phyloP scores from a whole-genome alignment of 2,888 invertebrate species.

The Cantharis flavilabris region DNA sequence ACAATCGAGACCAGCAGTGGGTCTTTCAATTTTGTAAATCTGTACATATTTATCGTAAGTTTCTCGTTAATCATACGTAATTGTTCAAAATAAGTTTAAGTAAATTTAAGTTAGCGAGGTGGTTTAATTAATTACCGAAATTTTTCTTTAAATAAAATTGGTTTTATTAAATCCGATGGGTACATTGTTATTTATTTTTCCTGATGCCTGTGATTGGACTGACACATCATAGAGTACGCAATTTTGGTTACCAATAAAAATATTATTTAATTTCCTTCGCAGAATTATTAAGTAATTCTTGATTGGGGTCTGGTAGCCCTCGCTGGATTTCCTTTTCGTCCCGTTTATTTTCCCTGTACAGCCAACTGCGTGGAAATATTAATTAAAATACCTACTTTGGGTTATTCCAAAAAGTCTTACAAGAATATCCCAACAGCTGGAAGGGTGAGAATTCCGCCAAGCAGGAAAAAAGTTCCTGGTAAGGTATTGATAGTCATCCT shows the following conservation, averaged over 20 bases:
- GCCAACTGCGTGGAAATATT: background rate
- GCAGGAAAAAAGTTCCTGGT: slow-evolving; percentile 47
- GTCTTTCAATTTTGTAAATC: background rate
- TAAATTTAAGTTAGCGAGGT: background rate
- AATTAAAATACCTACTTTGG: background rate
- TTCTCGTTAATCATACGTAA: background rate
- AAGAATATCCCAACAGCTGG: slow-evolving; percentile 46
- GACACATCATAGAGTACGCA: too few species aligned
- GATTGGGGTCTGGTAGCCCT: background rate
- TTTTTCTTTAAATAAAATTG: background rate
- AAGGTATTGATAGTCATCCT: slow-evolving; percentile 42
- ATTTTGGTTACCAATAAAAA: too few species aligned
- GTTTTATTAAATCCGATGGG: background rate
- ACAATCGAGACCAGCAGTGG: background rate
- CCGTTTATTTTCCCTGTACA: background rate
- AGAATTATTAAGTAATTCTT: background rate
- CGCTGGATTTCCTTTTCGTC: background rate
- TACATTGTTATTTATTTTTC: background rate
- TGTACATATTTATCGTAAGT: background rate
- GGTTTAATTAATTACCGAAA: background rate
- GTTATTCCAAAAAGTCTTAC: slow-evolving; percentile 29
- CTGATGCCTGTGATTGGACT: too few species aligned
- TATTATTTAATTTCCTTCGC: background rate
- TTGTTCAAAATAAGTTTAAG: background rate
- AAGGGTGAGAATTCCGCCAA: slow-evolving; percentile 42